Base-by-base conservation (phyloP, 2,113 vertebrate genomes). In the Gambusia affinis region DNA sequence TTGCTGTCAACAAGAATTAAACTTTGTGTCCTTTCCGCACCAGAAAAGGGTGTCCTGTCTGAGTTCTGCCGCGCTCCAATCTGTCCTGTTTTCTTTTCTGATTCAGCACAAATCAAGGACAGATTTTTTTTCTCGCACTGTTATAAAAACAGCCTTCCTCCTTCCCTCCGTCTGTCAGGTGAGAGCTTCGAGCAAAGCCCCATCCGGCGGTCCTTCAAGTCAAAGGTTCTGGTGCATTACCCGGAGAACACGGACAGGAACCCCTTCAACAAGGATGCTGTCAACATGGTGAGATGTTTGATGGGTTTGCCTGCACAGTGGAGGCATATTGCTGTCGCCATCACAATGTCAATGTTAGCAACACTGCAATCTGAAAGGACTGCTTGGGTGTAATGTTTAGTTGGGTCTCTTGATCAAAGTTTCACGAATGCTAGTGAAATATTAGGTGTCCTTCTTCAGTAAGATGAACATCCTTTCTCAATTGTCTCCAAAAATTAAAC, bases 131-230 rank as follows among this genome's bases (percentile, higher is more conserved):
- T 10, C 4, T 19, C 42, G 68, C 60, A 1, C 35, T 72, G 19
- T 72, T 35, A 19, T 4, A 1, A 67, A 47, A 51, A 66, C 64
- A n/a, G 11, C 27, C 28, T 42, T 29, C 51, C 11, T 60, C 3
- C 24, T 6, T 54, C 10, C 60, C 30, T 78, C 6, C 79, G 42
- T 67, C 17, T 90, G 90, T 4, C 92, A 98, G 98, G 97, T 67
- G 98, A 99, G 88, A 96, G 96, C 93, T 97, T 99, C 0, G 97
- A 99, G 79, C 97, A 98, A 94, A 99, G 96, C 81, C 98, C 98
- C 19, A 87, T 99, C 72, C 96, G 94, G 89, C 96, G 97, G 87
- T 97, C 97, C 60, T 99, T 99, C 92, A 99, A 97, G 89, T 99
- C 98, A 66, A 99, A 97, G 92, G 97, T 99, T 79, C 90, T 99